Conservation (phyloP, 2,888 invertebrate genomes). For the Plebejus anna region DNA sequence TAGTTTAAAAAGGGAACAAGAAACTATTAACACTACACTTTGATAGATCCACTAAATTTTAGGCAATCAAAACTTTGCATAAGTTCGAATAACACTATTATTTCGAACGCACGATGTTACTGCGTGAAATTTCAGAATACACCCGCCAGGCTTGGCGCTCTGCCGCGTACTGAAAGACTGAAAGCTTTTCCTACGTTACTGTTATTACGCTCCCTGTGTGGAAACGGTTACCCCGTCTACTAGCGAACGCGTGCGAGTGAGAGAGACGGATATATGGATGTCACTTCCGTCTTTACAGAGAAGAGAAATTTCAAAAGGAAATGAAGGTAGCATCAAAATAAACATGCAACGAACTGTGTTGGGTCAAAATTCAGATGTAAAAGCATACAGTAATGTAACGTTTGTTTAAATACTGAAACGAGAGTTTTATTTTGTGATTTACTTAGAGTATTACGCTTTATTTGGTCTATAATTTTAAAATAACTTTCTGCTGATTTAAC, state of each 20-base stretch:
- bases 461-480: not conserved
- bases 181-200: conserved; percentile 54
- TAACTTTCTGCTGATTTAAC: not conserved
- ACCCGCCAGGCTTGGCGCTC: conserved; percentile 64
- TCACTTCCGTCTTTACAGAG: conserved; percentile 44
- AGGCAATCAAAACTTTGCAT: conserved; percentile 28
- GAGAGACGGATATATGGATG: conserved; percentile 46
- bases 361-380: conserved; percentile 37
- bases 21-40: conserved; percentile 2
- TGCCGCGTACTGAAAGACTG: conserved; percentile 73
- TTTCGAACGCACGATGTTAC: conserved; percentile 42
- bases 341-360: conserved; percentile 57
- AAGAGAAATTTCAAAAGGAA: conserved; percentile 57
- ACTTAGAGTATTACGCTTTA: not conserved
- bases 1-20: conserved; percentile 11
- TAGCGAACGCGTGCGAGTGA: conserved; percentile 47
- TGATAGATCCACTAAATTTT: not conserved
- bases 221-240: conserved; percentile 53
- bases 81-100: conserved; percentile 35
- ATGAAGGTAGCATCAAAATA: conserved; percentile 70
- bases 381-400: conserved; percentile 35
- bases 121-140: conserved; percentile 41
- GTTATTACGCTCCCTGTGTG: conserved; percentile 44
- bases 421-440: conserved; percentile 7
- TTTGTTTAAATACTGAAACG: not conserved